These are phyloP conservation scores for Lysandra bellargus DNA, from an alignment of 2,888 invertebrate species.

Conservation along the genomic window DNA sequence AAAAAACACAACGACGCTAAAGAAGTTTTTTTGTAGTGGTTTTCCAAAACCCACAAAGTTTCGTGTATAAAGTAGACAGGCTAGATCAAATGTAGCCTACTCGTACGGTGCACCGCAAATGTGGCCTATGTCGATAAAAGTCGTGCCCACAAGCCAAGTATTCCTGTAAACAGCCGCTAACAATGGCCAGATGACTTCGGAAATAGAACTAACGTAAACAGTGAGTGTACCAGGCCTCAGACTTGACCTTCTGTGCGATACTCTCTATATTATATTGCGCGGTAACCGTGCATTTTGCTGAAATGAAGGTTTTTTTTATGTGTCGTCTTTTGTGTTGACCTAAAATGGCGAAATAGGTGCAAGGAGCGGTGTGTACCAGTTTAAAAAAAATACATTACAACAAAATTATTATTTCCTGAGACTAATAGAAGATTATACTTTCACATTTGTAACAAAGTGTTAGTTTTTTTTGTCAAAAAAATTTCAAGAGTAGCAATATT, in stretches of 20 bases:
- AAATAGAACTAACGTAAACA: conserved; percentile 79
- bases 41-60: background rate
- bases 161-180: conserved; percentile 65
- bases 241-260: conserved; percentile 43
- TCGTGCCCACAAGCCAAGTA: conserved; percentile 52
- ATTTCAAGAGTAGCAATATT: too few relatives aligned
- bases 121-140: conserved; percentile 49
- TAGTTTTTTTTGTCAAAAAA: too few relatives aligned
- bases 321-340: too few relatives aligned
- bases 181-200: conserved; percentile 78
- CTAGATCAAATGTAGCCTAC: conserved; percentile 5
- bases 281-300: background rate
- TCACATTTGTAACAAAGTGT: too few relatives aligned
- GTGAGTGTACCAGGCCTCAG: conserved; percentile 53
- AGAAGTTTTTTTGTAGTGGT: background rate
- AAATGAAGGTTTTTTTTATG: too few relatives aligned
- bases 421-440: too few relatives aligned
- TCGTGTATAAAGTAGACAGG: background rate
- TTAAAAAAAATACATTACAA: too few relatives aligned
- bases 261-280: conserved; percentile 29
- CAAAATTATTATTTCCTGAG: too few relatives aligned
- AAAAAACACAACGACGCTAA: background rate
- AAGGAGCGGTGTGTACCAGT: too few relatives aligned
- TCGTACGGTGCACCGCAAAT: conserved; percentile 55
- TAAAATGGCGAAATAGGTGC: too few relatives aligned